Base-by-base conservation (phyloP, 2,797 vertebrate genomes). In the Buceros bicornis region DNA sequence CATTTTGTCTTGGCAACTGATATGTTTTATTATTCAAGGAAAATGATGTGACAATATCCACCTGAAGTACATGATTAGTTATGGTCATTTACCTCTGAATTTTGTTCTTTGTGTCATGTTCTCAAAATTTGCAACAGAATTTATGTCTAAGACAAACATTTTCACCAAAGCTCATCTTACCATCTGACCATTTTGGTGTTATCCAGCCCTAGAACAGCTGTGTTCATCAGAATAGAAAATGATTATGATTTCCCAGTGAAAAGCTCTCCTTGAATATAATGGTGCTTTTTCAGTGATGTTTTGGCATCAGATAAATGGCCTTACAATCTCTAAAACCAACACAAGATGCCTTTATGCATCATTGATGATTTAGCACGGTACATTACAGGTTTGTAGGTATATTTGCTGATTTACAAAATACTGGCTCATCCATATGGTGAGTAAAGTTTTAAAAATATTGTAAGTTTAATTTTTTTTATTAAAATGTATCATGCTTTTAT, bases 41-140 rank as follows among this genome's bases (percentile, higher is more conserved):
- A 95, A 91, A 88, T 94, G 47, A 82, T 83, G 71, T 74, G 91
- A 69, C 83, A 93, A 48, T 84, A 84, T 87, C 54, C 71, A 95
- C 53, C 40, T 82, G 76, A 98, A 97, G 94, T 96, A 74, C 93
- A 83, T 74, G 77, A 81, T 97, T 96, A 94, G 93, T 97, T 97
- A 95, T 95, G 89, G 64, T 90, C 89, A 92, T 97, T 84, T 92
- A 83, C 81, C 73, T 22, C 29, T 91, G 67, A 94, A 93, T 97
- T 93, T 85, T 93, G 37, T 91, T 96, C 48, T 61, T 58, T 86
- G 73, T 96, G 82, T 96, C 95, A 87, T 65, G 45, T 89, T 85
- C 37, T 66, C 89, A 64, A 86, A 76, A 89, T 95, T 71, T 62
- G 33, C 51, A 73, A 65, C 35, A 86, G 43, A 90, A 92, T 89